phyloP scores from a whole-genome alignment of 2,888 invertebrate genomes.

The Clepsis dumicolana region DNA sequence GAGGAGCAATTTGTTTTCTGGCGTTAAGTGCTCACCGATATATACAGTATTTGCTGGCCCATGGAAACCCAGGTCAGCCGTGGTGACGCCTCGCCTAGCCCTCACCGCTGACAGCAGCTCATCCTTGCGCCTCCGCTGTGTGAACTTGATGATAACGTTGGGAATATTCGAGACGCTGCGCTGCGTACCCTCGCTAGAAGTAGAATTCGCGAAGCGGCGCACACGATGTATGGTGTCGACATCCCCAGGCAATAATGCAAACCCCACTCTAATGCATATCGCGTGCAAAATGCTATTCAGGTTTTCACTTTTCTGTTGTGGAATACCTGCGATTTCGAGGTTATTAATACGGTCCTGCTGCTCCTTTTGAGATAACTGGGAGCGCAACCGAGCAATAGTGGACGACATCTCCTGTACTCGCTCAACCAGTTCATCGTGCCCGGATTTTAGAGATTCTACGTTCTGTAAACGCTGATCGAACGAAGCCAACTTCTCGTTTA shows the following conservation, averaged over 20 bases:
- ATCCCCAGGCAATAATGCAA: constrained; percentile 20
- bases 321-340: constrained; percentile 37
- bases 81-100: constrained; percentile 15
- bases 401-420: constrained; percentile 11
- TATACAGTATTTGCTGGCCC: constrained; percentile 8
- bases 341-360: constrained; percentile 24
- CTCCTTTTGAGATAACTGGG: constrained; percentile 3
- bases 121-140: constrained; percentile 15
- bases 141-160: constrained; percentile 16
- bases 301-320: constrained; percentile 37
- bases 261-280: constrained; percentile 23
- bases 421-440: constrained; percentile 1
- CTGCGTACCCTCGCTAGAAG: neutral
- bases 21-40: constrained; percentile 10
- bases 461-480: constrained; percentile 17
- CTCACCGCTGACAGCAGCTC: constrained; percentile 17
- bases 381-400: constrained; percentile 8
- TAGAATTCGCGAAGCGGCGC: constrained; percentile 16
- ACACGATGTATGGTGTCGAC: constrained; percentile 41
- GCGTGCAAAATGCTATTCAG: constrained; percentile 26
- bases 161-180: neutral
- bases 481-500: constrained; percentile 7
- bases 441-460: neutral
- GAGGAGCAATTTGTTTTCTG: constrained; percentile 21
- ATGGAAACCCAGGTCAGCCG: constrained; percentile 18